Percentiles rank a stretch among this genome's conserved stretches.
Conservation (phyloP, 1,140 invertebrate genomes). For the Yoshiicerus persimilis region DNA sequence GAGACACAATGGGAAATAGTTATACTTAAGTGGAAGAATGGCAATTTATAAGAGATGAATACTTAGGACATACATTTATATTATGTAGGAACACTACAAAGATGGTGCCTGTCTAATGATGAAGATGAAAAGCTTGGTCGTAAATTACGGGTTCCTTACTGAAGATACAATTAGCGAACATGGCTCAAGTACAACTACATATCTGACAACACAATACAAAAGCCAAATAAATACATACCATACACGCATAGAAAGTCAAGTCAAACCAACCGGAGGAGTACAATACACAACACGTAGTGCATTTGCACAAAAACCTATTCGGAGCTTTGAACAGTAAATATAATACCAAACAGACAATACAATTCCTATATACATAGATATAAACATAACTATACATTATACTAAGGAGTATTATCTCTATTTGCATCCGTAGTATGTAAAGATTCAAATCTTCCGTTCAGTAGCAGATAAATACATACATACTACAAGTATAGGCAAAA, state of each 20-base stretch:
- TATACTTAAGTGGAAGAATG: not conserved
- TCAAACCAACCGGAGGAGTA: not conserved
- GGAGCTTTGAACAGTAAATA: not conserved
- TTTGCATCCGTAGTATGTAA: too few species aligned
- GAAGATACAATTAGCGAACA: constrained; percentile 9
- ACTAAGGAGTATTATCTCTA: too few species aligned
- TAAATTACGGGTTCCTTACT: constrained; percentile 4
- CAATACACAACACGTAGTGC: not conserved
- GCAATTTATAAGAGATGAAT: not conserved
- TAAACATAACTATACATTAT: too few species aligned
- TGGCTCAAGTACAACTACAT: not conserved
- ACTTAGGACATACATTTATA: too few species aligned
- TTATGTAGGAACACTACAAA: not conserved
- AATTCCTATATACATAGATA: not conserved
- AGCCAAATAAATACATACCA: not conserved
- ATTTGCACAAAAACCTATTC: not conserved
- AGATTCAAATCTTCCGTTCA: too few species aligned
- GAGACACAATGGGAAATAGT: too few species aligned
- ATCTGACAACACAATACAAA: not conserved
- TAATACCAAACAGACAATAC: not conserved
- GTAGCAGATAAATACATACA: too few species aligned
- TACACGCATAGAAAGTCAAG: not conserved
- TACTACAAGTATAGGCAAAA: too few species aligned
- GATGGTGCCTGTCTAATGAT: constrained; percentile 12
- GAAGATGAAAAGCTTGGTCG: constrained; percentile 19